Conservation (phyloP, 2,113 vertebrate genomes). For the Catharus fuscescens region DNA sequence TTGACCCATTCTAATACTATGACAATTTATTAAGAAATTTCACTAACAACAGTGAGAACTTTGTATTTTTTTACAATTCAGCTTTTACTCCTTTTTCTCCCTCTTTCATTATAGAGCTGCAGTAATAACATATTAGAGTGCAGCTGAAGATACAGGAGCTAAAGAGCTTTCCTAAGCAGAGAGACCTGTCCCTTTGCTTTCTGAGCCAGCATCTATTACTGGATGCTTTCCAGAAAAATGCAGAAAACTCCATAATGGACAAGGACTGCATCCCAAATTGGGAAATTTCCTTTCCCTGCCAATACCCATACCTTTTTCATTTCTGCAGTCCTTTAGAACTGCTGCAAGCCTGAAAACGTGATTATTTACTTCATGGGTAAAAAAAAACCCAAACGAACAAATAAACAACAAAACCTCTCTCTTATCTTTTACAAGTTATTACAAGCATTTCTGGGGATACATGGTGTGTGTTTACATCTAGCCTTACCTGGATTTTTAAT, state of each 20-base stretch:
- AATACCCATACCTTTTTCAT: background rate
- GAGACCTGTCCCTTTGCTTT: background rate
- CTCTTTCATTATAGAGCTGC: background rate
- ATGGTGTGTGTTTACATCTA: background rate
- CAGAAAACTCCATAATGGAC: background rate
- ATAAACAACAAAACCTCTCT: fast-evolving
- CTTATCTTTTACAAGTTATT: background rate
- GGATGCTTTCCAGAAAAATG: background rate
- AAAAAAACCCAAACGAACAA: background rate
- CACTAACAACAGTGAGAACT: background rate
- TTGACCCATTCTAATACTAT: constrained; percentile 20
- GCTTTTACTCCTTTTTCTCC: background rate
- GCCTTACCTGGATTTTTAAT: background rate
- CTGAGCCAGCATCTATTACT: background rate
- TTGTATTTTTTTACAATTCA: background rate
- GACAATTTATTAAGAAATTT: constrained; percentile 61
- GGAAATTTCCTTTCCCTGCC: background rate
- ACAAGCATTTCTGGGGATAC: background rate
- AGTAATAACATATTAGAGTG: background rate
- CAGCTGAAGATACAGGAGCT: background rate
- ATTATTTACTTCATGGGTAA: background rate
- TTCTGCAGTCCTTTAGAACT: background rate
- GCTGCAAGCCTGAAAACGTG: background rate
- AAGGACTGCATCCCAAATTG: background rate
- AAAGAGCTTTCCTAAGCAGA: background rate